Percentiles rank a stretch among this genome's conserved stretches.
Evolutionary conservation across 2,797 vertebrate species (phyloP).

Genomic region (Anguilla megastoma): DNA sequence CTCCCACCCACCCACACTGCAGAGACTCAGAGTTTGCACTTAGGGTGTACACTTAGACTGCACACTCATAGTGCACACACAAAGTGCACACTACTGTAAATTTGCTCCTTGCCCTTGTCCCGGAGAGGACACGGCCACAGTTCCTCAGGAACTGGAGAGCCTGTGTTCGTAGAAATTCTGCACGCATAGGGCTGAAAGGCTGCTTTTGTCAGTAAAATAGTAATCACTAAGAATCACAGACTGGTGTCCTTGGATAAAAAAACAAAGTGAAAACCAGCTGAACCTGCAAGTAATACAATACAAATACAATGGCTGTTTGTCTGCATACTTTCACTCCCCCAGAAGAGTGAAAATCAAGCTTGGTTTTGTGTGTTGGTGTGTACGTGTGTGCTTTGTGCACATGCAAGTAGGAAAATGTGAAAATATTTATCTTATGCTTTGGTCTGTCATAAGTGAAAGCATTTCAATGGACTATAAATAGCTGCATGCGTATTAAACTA

Average conservation of each 20-base stretch:
- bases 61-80: too few relatives aligned
- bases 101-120: too few relatives aligned
- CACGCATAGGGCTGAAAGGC: not conserved
- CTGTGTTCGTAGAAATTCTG: not conserved
- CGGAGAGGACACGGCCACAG: too few relatives aligned
- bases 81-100: too few relatives aligned
- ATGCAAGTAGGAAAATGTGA: not conserved
- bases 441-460: not conserved
- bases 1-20: not conserved
- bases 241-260: not conserved
- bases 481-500: not conserved
- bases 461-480: not conserved
- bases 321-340: not conserved
- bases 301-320: not conserved
- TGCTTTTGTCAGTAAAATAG: not conserved
- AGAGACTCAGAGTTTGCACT: not conserved
- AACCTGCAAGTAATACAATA: not conserved
- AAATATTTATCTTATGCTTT: not conserved
- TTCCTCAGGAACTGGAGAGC: too few relatives aligned
- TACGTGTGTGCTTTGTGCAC: not conserved
- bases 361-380: not conserved
- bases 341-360: not conserved
- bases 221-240: not conserved
- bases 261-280: not conserved
- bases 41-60: too few relatives aligned